Percentiles rank a stretch among this genome's conserved stretches.
These are phyloP conservation scores for Labeo calbasu DNA, from an alignment of 2,797 vertebrate species.

Conservation along the genomic window DNA sequence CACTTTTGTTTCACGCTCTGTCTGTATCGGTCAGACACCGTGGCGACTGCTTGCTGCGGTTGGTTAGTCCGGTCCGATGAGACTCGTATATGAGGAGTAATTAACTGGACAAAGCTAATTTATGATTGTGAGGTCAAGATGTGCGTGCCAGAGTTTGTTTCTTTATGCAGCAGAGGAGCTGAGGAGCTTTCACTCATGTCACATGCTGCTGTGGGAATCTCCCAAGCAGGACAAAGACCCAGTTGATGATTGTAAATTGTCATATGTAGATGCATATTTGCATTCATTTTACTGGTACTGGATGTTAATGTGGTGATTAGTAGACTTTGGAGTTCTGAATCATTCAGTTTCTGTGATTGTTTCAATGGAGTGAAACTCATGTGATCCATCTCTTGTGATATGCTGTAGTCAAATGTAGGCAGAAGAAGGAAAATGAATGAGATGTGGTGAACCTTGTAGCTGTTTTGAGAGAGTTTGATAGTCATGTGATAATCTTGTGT, in stretches of 20 bases:
- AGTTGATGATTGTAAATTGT: neutral
- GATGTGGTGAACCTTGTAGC: neutral
- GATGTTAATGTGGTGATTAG: neutral
- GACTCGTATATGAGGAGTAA: constrained; percentile 48
- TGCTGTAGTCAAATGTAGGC: neutral
- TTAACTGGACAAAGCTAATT: constrained; percentile 56
- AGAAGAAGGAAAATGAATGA: neutral
- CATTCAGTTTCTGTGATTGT: neutral
- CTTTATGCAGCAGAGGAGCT: constrained; percentile 30
- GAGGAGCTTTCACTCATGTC: constrained; percentile 24
- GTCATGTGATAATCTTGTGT: neutral
- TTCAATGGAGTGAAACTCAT: neutral
- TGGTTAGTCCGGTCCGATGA: constrained; percentile 1
- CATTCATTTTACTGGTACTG: neutral
- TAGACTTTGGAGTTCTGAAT: constrained; percentile 6
- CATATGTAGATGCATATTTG: neutral
- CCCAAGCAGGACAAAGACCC: constrained; percentile 14
- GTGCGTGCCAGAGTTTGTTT: constrained; percentile 13
- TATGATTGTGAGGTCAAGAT: constrained; percentile 43
- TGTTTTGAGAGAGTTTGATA: too few species aligned
- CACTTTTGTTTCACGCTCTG: constrained; percentile 16
- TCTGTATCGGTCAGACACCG: constrained; percentile 1
- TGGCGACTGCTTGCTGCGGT: neutral
- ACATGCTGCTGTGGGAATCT: constrained; percentile 43
- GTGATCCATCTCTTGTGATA: constrained; percentile 4